Conservation (phyloP, 1,140 invertebrate genomes). For the Meloidogyne hapla region DNA sequence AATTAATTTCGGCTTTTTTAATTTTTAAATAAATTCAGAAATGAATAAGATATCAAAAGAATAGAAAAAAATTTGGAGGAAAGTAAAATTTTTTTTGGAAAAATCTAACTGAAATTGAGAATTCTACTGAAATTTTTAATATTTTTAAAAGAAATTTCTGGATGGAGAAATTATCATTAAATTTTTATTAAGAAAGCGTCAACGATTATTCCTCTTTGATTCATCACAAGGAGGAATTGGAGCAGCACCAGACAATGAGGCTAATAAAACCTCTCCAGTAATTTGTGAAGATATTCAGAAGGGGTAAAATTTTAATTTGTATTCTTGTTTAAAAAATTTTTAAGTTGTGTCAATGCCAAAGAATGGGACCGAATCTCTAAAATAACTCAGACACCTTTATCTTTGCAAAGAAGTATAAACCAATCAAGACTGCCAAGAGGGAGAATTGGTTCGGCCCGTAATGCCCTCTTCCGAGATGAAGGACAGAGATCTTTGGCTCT, state of each 20-base stretch:
- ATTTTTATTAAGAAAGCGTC: constrained; percentile 2
- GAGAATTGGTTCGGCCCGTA: background rate
- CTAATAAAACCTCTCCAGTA: constrained; percentile 2
- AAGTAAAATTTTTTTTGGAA: too few relatives aligned
- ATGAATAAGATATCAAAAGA: too few relatives aligned
- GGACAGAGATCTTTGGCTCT: background rate
- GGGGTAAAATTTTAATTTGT: background rate
- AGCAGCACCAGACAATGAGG: background rate
- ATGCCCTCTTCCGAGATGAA: constrained; percentile 3
- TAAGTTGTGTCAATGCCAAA: constrained; percentile 32
- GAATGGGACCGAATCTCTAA: constrained; percentile 31
- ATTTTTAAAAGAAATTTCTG: too few relatives aligned
- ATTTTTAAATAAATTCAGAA: too few relatives aligned
- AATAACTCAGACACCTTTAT: constrained; percentile 35
- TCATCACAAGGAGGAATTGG: background rate
- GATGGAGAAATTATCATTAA: background rate
- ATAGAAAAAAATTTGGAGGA: too few relatives aligned
- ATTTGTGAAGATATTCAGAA: constrained; percentile 14
- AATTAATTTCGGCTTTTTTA: too few relatives aligned
- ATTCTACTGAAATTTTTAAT: too few relatives aligned
- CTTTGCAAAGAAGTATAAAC: constrained; percentile 20
- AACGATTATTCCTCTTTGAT: constrained; percentile 6
- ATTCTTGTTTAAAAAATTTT: constrained; percentile 13
- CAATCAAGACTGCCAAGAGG: constrained; percentile 15
- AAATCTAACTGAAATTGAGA: background rate